These are phyloP conservation scores for Hypsopygia costalis DNA, from an alignment of 2,888 invertebrate genomes.

Conservation along the genomic window DNA sequence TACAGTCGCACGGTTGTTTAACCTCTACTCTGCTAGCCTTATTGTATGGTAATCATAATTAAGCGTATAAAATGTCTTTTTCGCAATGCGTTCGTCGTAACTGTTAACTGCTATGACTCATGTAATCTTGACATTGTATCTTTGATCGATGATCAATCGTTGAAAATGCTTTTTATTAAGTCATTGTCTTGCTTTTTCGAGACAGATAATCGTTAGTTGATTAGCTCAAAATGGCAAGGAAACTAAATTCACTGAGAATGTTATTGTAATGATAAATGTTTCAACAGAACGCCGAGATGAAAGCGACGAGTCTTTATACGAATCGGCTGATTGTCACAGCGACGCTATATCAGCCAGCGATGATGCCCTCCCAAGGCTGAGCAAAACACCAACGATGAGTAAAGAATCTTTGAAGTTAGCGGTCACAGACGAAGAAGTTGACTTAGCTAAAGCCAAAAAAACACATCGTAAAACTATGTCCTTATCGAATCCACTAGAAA, in stretches of 20 bases:
- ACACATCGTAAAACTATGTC: slow-evolving; percentile 75
- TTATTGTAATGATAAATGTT: slow-evolving; percentile 17
- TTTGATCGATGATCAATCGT: slow-evolving; percentile 24
- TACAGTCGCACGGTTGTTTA: slow-evolving; percentile 20
- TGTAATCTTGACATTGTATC: slow-evolving; percentile 19
- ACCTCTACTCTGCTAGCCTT: slow-evolving; percentile 15
- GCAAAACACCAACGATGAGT: slow-evolving; percentile 66
- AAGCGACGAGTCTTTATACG: slow-evolving; percentile 73
- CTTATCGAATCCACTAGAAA: slow-evolving; percentile 69
- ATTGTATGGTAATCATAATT: slow-evolving; percentile 40
- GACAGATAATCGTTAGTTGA: slow-evolving; percentile 10
- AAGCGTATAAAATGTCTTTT: slow-evolving; percentile 19
- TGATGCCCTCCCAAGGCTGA: slow-evolving; percentile 57
- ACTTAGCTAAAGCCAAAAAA: slow-evolving; percentile 49
- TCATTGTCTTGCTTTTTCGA: slow-evolving; percentile 38
- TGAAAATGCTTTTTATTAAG: slow-evolving; percentile 12
- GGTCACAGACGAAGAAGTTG: slow-evolving; percentile 70
- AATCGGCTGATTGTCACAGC: slow-evolving; percentile 72
- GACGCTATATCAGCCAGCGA: slow-evolving; percentile 71
- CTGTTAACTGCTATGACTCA: slow-evolving; percentile 14
- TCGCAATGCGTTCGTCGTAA: slow-evolving; percentile 9
- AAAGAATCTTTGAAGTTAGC: slow-evolving; percentile 72
- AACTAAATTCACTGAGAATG: slow-evolving; percentile 14
- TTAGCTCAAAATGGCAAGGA: slow-evolving; percentile 34
- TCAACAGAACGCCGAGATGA: slow-evolving; percentile 69